Percentiles rank a stretch among this genome's conserved stretches.
Conservation (phyloP, 2,888 invertebrate species). For the Erynnis tages region DNA sequence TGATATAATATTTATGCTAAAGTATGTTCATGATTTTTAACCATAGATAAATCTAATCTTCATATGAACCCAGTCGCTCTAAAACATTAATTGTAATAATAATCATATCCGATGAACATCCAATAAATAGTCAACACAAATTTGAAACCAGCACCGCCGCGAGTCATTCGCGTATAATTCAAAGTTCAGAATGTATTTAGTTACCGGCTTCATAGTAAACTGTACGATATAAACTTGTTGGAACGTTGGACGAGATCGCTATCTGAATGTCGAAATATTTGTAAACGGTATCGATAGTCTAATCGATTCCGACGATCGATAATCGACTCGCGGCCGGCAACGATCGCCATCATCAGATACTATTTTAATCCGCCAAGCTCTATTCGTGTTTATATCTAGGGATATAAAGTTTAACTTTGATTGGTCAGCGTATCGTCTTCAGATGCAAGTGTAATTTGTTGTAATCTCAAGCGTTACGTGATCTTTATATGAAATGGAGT, state of each 20-base stretch:
- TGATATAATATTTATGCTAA: too few species aligned
- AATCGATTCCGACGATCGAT: conserved; percentile 57
- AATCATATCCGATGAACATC: not conserved
- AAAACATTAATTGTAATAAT: not conserved
- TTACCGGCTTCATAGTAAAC: too few species aligned
- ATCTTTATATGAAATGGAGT: not conserved
- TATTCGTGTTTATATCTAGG: conserved; percentile 4
- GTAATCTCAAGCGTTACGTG: conserved; percentile 5
- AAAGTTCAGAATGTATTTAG: conserved; percentile 14
- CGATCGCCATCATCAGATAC: conserved; percentile 45
- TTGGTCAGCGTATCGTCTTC: not conserved
- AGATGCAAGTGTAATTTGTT: conserved; percentile 19
- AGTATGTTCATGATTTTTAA: too few species aligned
- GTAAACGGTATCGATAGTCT: conserved; percentile 66
- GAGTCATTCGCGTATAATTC: conserved; percentile 7
- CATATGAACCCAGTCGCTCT: not conserved
- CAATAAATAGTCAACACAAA: conserved; percentile 8
- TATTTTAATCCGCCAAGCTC: conserved; percentile 8
- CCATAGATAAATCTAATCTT: too few species aligned
- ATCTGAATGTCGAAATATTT: conserved; percentile 77
- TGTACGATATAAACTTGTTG: conserved; percentile 38
- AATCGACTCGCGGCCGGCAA: conserved; percentile 46
- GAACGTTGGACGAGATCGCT: conserved; percentile 47
- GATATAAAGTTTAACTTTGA: not conserved
- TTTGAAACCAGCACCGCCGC: not conserved